These are phyloP conservation scores for Phainopepla nitens DNA, from an alignment of 2,113 vertebrate species.

Conservation along the genomic window DNA sequence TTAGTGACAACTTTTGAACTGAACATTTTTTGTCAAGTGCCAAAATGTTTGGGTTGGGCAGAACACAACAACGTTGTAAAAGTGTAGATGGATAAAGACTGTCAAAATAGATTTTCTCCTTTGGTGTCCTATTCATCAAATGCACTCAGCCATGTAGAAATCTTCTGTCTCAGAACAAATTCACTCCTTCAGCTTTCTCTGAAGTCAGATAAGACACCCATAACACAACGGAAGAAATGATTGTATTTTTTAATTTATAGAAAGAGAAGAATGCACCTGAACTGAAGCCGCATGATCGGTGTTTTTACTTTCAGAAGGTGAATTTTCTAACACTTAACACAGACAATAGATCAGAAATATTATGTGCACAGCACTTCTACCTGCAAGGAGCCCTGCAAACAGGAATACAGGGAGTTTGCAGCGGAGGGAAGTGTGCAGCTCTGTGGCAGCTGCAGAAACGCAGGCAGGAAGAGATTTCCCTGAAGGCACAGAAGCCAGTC, in stretches of 20 bases:
- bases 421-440: background rate
- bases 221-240: background rate
- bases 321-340: background rate
- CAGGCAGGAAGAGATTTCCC: conserved; percentile 23
- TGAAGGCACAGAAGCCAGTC: conserved; percentile 22
- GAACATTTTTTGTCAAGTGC: background rate
- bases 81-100: background rate
- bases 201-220: background rate
- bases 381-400: background rate
- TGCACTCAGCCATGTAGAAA: background rate
- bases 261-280: background rate
- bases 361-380: fast-evolving
- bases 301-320: background rate
- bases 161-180: background rate
- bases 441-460: background rate
- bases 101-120: background rate
- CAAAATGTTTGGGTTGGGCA: background rate
- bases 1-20: background rate
- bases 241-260: background rate
- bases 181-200: background rate
- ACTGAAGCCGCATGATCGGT: fast-evolving
- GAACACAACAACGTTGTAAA: background rate
- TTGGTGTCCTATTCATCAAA: background rate
- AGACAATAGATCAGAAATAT: background rate
- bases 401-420: fast-evolving